Percentiles rank a stretch among this genome's conserved stretches.
Evolutionary conservation across 2,113 vertebrate genomes (phyloP).

Genomic region (Oncorhynchus nerka): DNA sequence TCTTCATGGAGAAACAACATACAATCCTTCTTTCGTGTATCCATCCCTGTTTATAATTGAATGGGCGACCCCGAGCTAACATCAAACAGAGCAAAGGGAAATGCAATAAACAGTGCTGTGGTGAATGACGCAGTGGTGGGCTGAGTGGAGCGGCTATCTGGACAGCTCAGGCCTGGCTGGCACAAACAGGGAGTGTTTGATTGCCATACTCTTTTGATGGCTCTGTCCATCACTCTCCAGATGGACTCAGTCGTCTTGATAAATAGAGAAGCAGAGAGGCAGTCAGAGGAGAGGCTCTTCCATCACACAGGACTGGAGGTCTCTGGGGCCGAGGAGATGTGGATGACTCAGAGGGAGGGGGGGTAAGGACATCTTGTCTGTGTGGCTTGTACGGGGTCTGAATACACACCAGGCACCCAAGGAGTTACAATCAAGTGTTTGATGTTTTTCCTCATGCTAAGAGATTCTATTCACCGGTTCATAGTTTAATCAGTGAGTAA

Average conservation of each 20-base stretch:
- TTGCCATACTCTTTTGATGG: slow-evolving; percentile 17
- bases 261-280: background rate
- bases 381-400: background rate
- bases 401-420: background rate
- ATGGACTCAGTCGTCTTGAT: background rate
- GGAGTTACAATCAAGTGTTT: too few species aligned
- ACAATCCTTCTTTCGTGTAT: slow-evolving; percentile 6
- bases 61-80: slow-evolving; percentile 14
- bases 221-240: slow-evolving; percentile 22
- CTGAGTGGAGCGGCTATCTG: slow-evolving; percentile 28
- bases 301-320: background rate
- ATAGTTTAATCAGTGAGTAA: too few species aligned
- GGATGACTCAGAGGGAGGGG: background rate
- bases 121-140: slow-evolving; percentile 32
- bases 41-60: slow-evolving; percentile 24
- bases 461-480: too few species aligned
- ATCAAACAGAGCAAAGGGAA: slow-evolving; percentile 21
- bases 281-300: background rate
- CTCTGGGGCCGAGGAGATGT: background rate
- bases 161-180: slow-evolving; percentile 3
- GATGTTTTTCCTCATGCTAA: too few species aligned
- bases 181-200: slow-evolving; percentile 11
- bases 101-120: slow-evolving; percentile 10
- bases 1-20: background rate
- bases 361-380: background rate